Evolutionary conservation across 2,113 vertebrate species (phyloP).

Genomic region (Camelus bactrianus): DNA sequence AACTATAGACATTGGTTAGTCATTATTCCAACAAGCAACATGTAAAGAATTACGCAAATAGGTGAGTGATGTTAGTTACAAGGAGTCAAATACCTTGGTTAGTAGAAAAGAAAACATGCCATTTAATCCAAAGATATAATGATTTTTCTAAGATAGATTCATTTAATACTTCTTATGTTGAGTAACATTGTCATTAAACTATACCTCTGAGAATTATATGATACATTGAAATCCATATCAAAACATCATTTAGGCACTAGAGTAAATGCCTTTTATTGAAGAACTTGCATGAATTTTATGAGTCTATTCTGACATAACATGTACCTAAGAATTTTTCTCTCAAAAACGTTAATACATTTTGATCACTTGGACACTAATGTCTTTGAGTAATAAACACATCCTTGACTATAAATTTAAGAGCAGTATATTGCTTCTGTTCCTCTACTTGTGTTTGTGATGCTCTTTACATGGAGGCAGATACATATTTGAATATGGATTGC

Average conservation of each 20-base stretch:
- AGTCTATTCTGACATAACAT: not conserved
- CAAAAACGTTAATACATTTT: not conserved
- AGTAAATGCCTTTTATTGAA: not conserved
- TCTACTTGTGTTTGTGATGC: not conserved
- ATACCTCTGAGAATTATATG: not conserved
- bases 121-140: not conserved
- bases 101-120: not conserved
- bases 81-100: not conserved
- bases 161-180: not conserved
- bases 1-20: not conserved
- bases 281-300: conserved; percentile 3
- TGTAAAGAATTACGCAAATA: not conserved
- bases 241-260: not conserved
- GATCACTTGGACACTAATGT: not conserved
- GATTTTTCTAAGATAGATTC: not conserved
- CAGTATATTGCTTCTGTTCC: not conserved
- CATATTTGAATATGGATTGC: not conserved
- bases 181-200: not conserved
- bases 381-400: not conserved
- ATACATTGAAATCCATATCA: conserved; percentile 20
- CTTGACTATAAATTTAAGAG: not conserved
- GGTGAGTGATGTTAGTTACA: not conserved
- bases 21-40: not conserved
- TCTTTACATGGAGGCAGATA: not conserved
- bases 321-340: not conserved